Percentiles rank a stretch among this genome's conserved stretches.
Conservation (phyloP, 2,888 invertebrate species). For the Amiota mariae region DNA sequence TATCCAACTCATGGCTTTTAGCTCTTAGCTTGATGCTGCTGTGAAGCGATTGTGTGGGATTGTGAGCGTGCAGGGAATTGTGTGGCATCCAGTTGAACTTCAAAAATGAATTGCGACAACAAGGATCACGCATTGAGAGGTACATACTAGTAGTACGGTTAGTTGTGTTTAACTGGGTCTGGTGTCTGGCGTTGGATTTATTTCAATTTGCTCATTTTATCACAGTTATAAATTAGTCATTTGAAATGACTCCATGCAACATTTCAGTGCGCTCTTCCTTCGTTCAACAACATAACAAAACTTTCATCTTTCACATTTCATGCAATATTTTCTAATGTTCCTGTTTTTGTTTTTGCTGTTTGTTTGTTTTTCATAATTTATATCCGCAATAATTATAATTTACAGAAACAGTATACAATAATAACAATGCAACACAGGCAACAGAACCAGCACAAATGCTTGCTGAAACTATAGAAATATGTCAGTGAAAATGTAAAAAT, state of each 20-base stretch:
- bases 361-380: slow-evolving; percentile 1
- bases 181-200: slow-evolving; percentile 51
- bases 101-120: slow-evolving; percentile 29
- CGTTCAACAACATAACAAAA: not conserved
- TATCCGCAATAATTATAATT: slow-evolving; percentile 16
- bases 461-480: no score
- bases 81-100: slow-evolving; percentile 33
- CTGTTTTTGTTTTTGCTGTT: no score
- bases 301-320: slow-evolving; percentile 15
- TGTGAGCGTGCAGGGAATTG: slow-evolving; percentile 53
- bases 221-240: slow-evolving; percentile 25
- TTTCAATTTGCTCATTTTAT: slow-evolving; percentile 53
- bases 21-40: no score
- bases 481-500: no score
- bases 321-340: slow-evolving; percentile 18
- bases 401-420: not conserved
- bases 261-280: not conserved
- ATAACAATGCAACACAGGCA: no score
- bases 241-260: not conserved
- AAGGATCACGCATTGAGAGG: slow-evolving; percentile 10
- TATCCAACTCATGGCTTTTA: no score
- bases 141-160: slow-evolving; percentile 22
- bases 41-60: not conserved
- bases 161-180: slow-evolving; percentile 35
- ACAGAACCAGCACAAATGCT: no score